phyloP scores from a whole-genome alignment of 2,113 vertebrate genomes.

The Hyperoodon ampullatus region DNA sequence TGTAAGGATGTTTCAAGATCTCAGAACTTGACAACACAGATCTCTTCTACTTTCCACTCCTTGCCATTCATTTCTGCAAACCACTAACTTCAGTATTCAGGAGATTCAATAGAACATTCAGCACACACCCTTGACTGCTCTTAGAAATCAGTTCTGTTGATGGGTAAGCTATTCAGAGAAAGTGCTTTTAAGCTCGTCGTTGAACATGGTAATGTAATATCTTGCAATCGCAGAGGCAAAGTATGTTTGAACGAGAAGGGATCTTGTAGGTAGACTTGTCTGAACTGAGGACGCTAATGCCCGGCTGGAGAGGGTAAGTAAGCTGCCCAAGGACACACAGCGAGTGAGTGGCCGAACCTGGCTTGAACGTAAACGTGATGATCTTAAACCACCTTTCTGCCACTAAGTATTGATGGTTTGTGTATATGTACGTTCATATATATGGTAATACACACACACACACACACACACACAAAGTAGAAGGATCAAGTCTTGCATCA shows the following conservation, averaged over 20 bases:
- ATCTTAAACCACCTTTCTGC: background rate
- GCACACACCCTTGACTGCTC: background rate
- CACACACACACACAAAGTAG: background rate
- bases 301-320: background rate
- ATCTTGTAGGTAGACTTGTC: background rate
- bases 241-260: background rate
- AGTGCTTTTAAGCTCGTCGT: background rate
- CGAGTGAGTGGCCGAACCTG: background rate
- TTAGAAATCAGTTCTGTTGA: background rate
- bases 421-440: background rate
- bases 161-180: background rate
- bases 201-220: background rate
- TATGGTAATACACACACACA: background rate
- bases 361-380: background rate
- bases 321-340: background rate
- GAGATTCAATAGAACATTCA: background rate
- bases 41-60: background rate
- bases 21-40: background rate
- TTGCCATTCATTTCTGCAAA: background rate
- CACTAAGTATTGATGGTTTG: background rate
- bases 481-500: conserved; percentile 17
- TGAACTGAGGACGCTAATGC: background rate
- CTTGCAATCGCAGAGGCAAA: background rate
- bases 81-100: background rate
- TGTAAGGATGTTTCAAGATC: background rate